Conservation (phyloP, 2,888 invertebrate species). For the Scaptomyza caliginosa region DNA sequence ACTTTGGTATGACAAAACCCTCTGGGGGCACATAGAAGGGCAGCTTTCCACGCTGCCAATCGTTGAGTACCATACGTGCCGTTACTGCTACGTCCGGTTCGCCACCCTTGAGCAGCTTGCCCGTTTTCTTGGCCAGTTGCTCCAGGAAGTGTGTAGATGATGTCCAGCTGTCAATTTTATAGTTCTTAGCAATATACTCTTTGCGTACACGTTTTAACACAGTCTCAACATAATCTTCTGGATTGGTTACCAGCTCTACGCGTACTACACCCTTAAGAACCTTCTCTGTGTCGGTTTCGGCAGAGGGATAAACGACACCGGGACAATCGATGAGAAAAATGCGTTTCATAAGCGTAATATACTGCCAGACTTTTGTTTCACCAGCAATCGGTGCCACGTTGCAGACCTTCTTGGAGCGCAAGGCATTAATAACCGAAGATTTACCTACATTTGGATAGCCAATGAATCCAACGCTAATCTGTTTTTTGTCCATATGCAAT, state of each 20-base stretch:
- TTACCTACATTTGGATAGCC: constrained; percentile 99
- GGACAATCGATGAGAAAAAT: constrained; percentile 99
- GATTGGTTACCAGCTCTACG: constrained; percentile 96
- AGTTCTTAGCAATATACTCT: constrained; percentile 95
- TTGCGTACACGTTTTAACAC: constrained; percentile 94
- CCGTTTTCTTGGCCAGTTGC: constrained; percentile 92
- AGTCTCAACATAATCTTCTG: constrained; percentile 96
- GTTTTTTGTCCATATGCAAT: constrained; percentile 97
- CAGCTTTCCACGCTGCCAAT: constrained; percentile 98
- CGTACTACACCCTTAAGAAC: constrained; percentile 99
- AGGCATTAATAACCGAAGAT: constrained; percentile 98
- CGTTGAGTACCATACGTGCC: constrained; percentile 97
- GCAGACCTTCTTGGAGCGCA: constrained; percentile 98
- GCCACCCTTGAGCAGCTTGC: constrained; percentile 97
- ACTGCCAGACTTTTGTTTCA: constrained; percentile 99
- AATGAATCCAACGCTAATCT: constrained; percentile 99
- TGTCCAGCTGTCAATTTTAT: constrained; percentile 92
- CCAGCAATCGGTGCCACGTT: constrained; percentile 99
- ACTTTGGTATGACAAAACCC: constrained; percentile 89
- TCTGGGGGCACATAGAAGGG: constrained; percentile 97
- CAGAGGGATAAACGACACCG: constrained; percentile 98
- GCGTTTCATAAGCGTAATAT: constrained; percentile 97
- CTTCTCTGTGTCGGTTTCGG: constrained; percentile 96
- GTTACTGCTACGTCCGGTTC: constrained; percentile 96
- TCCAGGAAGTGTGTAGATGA: constrained; percentile 95